Percentiles rank a stretch among this genome's conserved stretches.
Conservation (phyloP, 1,140 invertebrate species). For the Drosophila micromelanica region DNA sequence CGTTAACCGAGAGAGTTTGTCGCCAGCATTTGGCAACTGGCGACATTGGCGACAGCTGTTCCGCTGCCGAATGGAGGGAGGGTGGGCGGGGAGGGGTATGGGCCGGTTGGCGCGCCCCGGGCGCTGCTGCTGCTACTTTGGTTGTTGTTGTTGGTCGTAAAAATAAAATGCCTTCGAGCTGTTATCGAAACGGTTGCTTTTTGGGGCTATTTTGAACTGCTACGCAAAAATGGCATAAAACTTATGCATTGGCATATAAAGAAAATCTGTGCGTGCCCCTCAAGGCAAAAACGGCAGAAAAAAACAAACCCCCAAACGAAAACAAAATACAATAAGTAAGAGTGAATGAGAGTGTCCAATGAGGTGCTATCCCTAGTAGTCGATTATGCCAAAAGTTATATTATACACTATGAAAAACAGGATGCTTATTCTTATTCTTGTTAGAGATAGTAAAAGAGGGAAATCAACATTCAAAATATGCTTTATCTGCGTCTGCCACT, state of each 20-base stretch:
- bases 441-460: no score
- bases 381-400: no score
- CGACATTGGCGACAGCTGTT: constrained; percentile 78
- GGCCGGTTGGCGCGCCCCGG: constrained; percentile 37
- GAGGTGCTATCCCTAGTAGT: no score
- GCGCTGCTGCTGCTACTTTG: constrained; percentile 39
- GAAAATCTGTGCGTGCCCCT: constrained; percentile 16
- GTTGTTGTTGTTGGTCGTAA: constrained; percentile 61
- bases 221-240: constrained; percentile 50
- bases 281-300: constrained; percentile 28
- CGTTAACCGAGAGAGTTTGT: constrained; percentile 2
- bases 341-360: no score
- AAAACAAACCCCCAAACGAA: constrained; percentile 47
- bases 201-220: constrained; percentile 27
- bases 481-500: no score
- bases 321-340: constrained; percentile 1
- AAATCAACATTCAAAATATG: no score
- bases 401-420: no score
- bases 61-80: neutral
- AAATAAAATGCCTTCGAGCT: constrained; percentile 72
- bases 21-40: constrained; percentile 20
- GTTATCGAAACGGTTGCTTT: constrained; percentile 61
- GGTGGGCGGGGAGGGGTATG: neutral
- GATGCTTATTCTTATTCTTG: no score
- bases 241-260: constrained; percentile 36